Base-by-base conservation (phyloP, 2,797 vertebrate genomes). In the Coluber constrictor region DNA sequence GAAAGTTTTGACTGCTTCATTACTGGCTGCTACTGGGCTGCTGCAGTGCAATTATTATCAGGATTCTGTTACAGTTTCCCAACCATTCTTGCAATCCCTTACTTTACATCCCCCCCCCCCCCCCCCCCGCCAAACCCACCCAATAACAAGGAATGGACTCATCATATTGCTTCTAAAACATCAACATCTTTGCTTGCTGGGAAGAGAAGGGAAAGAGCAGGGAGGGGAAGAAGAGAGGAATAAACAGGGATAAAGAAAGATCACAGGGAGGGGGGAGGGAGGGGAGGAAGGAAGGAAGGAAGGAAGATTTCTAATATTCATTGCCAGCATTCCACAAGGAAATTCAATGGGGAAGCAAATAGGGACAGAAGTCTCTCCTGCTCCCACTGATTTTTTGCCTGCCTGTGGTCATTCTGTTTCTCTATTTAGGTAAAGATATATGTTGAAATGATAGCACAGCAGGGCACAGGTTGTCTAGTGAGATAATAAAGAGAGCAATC, bases 401-500 rank as follows among this genome's bases (percentile, higher is more conserved):
- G 66, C 15, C 15, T 70, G 5, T 70, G 15, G 66, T 70, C n/a
- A 70, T 70, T 32, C 13, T 16, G 5, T 70, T 70, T 70, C n/a
- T 70, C 15, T 32, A 16, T 70, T 70, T 70, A 32, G 15, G 13
- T 70, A 70, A 32, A 32, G n/a, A 32, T 70, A 32, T 70, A 66
- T 66, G 29, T 66, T 66, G 63, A 66, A n/a, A n/a, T 63, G 10
- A 63, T n/a, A 66, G n/a, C 63, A 66, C 63, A 66, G 29, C 13
- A 66, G 13, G 29, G 0, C 5, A 32, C 63, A 66, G 63, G 29
- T 66, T 66, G 12, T 66, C 63, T 66, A n/a, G 96, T 95, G 95
- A 95, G 93, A 90, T 95, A 96, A 97, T 97, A 97, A 96, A 97
- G 94, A 96, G 94, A 96, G 96, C 95, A 97, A 94, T 92, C 94